phyloP scores from a whole-genome alignment of 2,888 invertebrate genomes.

The Nemotelus pantherinus region DNA sequence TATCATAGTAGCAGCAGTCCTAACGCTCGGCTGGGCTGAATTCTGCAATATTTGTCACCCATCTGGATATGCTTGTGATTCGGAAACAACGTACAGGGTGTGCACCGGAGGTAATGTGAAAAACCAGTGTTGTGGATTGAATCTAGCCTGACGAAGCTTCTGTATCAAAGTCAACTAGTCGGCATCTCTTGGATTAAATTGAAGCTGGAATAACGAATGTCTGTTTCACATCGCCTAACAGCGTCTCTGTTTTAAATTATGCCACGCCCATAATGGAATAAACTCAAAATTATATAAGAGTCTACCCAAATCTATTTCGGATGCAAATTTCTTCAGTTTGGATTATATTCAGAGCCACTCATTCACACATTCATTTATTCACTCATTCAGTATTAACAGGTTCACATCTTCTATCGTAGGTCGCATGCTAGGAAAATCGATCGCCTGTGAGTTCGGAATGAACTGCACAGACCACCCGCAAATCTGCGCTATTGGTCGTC shows the following conservation, averaged over 20 bases:
- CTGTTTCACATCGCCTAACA: too few relatives aligned
- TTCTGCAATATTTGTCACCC: conserved; percentile 37
- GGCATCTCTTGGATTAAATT: too few relatives aligned
- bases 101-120: conserved; percentile 31
- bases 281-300: too few relatives aligned
- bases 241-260: too few relatives aligned
- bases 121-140: background rate
- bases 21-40: conserved; percentile 28
- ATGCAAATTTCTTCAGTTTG: too few relatives aligned
- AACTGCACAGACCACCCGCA: conserved; percentile 36
- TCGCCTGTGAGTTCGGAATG: conserved; percentile 22
- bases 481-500: conserved; percentile 27
- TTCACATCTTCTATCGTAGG: background rate
- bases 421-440: conserved; percentile 23
- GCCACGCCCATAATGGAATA: too few relatives aligned
- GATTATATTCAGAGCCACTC: too few relatives aligned
- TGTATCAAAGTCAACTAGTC: too few relatives aligned
- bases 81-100: conserved; percentile 31
- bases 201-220: too few relatives aligned
- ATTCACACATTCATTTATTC: too few relatives aligned
- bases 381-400: too few relatives aligned
- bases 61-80: conserved; percentile 35
- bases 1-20: conserved; percentile 11
- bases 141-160: background rate
- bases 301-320: too few relatives aligned